phyloP scores from a whole-genome alignment of 2,888 invertebrate species.

The Dione vanillae region DNA sequence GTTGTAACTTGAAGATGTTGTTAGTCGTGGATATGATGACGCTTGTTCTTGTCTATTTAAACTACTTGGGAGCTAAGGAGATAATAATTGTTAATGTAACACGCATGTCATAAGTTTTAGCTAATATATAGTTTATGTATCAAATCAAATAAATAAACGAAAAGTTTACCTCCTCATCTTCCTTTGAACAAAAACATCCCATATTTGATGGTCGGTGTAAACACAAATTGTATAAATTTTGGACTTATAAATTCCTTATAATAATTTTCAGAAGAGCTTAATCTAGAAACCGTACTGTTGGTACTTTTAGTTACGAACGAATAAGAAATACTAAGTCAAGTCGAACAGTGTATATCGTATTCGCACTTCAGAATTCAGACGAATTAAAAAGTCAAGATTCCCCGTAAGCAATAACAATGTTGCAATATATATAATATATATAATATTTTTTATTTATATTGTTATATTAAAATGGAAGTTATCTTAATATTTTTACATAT shows the following conservation, averaged over 20 bases:
- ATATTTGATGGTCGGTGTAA: neutral
- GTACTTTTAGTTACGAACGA: too few species aligned
- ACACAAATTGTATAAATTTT: neutral
- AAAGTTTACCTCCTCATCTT: neutral
- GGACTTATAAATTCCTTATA: too few species aligned
- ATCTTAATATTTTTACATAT: too few species aligned
- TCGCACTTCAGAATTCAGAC: too few species aligned
- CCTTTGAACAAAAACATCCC: conserved; percentile 1
- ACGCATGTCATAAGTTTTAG: neutral
- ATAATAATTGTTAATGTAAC: neutral
- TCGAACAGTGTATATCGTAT: too few species aligned
- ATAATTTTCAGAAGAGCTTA: neutral
- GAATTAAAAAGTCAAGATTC: neutral
- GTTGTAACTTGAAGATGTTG: neutral
- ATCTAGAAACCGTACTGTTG: neutral
- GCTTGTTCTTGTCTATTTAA: neutral
- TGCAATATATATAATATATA: conserved; percentile 10
- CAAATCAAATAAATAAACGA: neutral
- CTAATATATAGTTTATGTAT: neutral
- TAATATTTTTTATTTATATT: too few species aligned
- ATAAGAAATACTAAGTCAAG: too few species aligned
- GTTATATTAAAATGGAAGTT: too few species aligned
- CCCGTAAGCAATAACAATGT: neutral
- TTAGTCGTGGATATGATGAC: neutral
- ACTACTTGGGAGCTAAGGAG: neutral